Evolutionary conservation across 2,888 invertebrate species (phyloP), one percentile per base, ranked within the genome.

Genomic region (Nephrocerus scutellatus): DNA sequence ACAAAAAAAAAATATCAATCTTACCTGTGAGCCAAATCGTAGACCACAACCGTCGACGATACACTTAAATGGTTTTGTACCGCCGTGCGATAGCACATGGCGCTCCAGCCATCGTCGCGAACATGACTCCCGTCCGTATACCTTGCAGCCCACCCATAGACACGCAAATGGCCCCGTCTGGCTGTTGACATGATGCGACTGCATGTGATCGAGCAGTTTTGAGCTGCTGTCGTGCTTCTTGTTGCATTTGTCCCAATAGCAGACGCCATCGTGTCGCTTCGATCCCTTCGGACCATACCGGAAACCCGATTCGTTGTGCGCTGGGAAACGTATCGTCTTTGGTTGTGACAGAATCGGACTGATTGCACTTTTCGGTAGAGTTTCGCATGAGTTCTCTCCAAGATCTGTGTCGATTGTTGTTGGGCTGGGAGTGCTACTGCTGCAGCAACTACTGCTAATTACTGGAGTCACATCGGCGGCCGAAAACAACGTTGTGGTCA

Each of bases 21-120:
- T 63, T 75, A 88, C 88, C 82, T 87, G 87, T 44, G 86, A 85
- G 59, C 84, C 85, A 63, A 88, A 88, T 57, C 88, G 74, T 56
- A 79, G 79, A 54, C 91, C 89, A 70, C 95, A 96, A 56, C 90
- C 86, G 61, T 90, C 91, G 54, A 96, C 88, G 66, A 95, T 93
- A 71, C 95, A 96, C 58, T 87, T 82, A 73, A 90, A 93, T 16
- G 92, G 92, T 65, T 93, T 92, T 69, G 86, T 90, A 29, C 90
- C 90, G 40, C 86, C 85, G 69, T 95, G 95, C 1, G 84, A 84
- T 32, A 91, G 72, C 29, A 93, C 86, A 70, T 95, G 95, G 30
- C 93, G 75, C 65, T 93, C 91, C 50, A 95, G 72, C 95, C 95
- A 96, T 39, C 89, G 81, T 38, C 88, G 76, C 6, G 92, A 92